Percentiles rank a stretch among this genome's conserved stretches.
These are phyloP conservation scores for Matsumurasca onukii DNA, from an alignment of 1,140 invertebrate genomes.

Conservation along the genomic window DNA sequence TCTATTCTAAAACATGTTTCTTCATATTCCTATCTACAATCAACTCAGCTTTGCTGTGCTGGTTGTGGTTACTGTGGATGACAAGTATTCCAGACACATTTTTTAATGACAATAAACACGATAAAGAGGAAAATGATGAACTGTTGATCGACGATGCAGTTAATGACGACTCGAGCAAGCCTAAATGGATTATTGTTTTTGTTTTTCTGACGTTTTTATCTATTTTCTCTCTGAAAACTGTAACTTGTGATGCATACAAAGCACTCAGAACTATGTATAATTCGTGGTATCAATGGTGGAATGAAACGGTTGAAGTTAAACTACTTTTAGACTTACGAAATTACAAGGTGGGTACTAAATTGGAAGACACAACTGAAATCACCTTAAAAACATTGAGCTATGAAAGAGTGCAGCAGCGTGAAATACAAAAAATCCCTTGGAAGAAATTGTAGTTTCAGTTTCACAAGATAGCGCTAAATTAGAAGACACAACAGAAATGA, in stretches of 20 bases:
- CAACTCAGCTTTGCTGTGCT: background rate
- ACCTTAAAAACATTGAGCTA: no score
- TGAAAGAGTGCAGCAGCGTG: no score
- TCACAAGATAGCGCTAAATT: background rate
- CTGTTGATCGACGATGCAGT: background rate
- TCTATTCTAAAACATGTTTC: background rate
- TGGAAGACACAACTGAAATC: background rate
- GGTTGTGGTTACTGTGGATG: background rate
- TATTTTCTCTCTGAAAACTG: background rate
- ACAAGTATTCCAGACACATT: background rate
- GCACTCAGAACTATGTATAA: background rate
- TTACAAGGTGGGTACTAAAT: background rate
- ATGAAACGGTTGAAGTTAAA: background rate
- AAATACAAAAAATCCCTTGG: no score
- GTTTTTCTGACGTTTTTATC: background rate
- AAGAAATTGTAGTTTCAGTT: no score
- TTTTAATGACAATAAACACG: background rate
- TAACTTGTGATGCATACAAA: background rate
- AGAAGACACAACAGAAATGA: background rate
- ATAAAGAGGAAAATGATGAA: background rate
- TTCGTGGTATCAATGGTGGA: constrained; percentile 5
- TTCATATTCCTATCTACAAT: background rate
- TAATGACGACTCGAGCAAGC: background rate
- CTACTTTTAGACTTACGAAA: background rate
- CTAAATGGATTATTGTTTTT: constrained; percentile 11